Evolutionary conservation across 2,113 vertebrate species (phyloP), one percentile per base, ranked within the genome.

Genomic region (Murina feae): DNA sequence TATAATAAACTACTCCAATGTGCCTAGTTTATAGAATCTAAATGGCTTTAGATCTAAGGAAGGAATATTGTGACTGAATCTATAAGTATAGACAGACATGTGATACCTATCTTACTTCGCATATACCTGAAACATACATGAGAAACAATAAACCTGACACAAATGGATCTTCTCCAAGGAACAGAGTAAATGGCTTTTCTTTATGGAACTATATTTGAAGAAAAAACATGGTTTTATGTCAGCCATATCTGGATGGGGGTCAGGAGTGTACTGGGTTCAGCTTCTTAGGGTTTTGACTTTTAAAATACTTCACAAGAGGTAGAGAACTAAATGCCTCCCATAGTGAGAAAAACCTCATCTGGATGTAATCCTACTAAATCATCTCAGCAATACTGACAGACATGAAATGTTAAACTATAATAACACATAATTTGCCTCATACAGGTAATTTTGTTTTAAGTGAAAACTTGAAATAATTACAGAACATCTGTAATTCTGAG

Each of bases 221-320:
- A 42, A 39, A 65, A 49, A 75, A 75, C 7, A 28, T 0, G 5
- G n/a, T 39, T 80, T 93, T 25, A 84, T 47, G 63, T 88, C 74
- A 85, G 53, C 10, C 63, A 72, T 42, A 91, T 93, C 32, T 11
- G 25, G 20, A 0, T 6, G 13, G 13, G 23, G 0, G n/a, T 20
- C 8, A 0, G 16, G 9, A 16, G 10, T 13, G 5, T 63, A 60
- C 18, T 60, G 49, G 42, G 14, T 30, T 76, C 39, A 84, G 39
- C 18, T 28, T 89, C 75, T 76, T 49, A 32, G 63, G 35, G 4
- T 83, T 94, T 75, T 75, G 8, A 89, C 44, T 86, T 76, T 55
- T 91, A 80, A 87, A 97, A 53, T 51, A 78, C 10, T 90, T 95
- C 86, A 86, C 35, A 58, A 93, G 25, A 89, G 23, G 11, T 47